Base-by-base conservation (phyloP, 2,888 invertebrate genomes). In the Zele albiditarsus region DNA sequence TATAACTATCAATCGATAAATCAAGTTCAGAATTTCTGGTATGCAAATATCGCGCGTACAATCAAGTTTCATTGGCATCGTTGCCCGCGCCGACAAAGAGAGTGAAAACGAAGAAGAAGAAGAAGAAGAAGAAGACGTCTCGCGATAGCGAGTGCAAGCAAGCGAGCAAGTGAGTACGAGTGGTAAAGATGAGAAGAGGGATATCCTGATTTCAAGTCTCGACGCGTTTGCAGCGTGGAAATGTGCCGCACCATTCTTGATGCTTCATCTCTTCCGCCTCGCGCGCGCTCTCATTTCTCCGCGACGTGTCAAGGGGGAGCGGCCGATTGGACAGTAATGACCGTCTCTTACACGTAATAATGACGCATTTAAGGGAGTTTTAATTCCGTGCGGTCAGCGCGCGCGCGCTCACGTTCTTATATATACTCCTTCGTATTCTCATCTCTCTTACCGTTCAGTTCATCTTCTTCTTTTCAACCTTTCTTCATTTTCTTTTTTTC, bases 41-140 rank as follows among this genome's bases (percentile, higher is more conserved):
- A 84, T 84, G 84, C 81, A 85, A 84, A 85, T 83, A 79, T 77
- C 73, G 63, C 75, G 80, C 79, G 69, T 77, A 77, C 71, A 78
- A 81, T 81, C 80, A 71, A 77, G 75, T 76, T 76, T 49, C 77
- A 76, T 74, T 73, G 53, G 76, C 73, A 67, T 73, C 71, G 66
- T 63, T 72, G 60, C 38, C 38, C 16, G 46, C 53, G 60, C 77
- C 76, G 75, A 49, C 66, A 71, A 73, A 70, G 74, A 58, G 28
- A 31, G 20, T 53, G 8, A n/a, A 53, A 6, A 53, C 53, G 68
- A 77, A 57, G 69, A 69, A 58, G 53, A 53, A 42, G 69, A 62
- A 58, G 53, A 53, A 42, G 68, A 77, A 57, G 69, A 69, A 58
- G 53, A 53, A 42, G 69, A 62, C 60, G 33, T 23, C 10, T 53